Evolutionary conservation across 1,140 invertebrate species (phyloP), one percentile per base, ranked within the genome.

Genomic region (Drosophila pectinifera): DNA sequence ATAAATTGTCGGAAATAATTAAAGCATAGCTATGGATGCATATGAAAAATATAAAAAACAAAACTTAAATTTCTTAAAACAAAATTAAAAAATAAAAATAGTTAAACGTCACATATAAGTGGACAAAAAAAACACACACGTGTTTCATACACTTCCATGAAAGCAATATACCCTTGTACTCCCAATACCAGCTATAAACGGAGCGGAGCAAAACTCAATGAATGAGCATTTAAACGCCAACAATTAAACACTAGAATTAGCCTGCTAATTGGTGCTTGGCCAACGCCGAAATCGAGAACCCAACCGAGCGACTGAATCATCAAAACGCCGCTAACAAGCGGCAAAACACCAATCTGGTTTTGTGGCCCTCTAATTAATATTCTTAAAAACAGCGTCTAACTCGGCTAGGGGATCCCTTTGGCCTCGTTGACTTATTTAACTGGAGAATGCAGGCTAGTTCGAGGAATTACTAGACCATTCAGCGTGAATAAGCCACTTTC

Each of bases 251-350:
- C 76, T 68, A 61, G 42, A 84, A 84, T 85, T 68, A 81, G 65
- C 69, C 48, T 45, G 74, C 74, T 86, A 88, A 86, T 89, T 88
- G 79, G 80, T 61, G 54, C 65, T 73, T 73, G 67, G 53, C 31
- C 58, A 70, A 16, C 22, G 36, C 53, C 39, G 13, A 67, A 80
- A 78, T 82, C 31, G 75, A 75, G 74, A 68, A 79, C 68, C 59
- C 24, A 18, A 18, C 14, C 14, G 20, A 31, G 51, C 26, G 68
- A n/a, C n/a, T 86, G 83, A 86, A 34, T 86, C 83, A 86, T 31
- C 49, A 11, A 34, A 72, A 62, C 54, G 42, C 41, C 5, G 55
- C 43, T 54, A 68, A 26, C 61, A 65, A 74, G 49, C 58, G 42
- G 42, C 61, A 63, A 78, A 69, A 73, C 67, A 65, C 48, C 65